Percentiles rank a stretch among this genome's conserved stretches.
These are phyloP conservation scores for Sebastes schlegelii DNA, from an alignment of 2,113 vertebrate species.

Conservation along the genomic window DNA sequence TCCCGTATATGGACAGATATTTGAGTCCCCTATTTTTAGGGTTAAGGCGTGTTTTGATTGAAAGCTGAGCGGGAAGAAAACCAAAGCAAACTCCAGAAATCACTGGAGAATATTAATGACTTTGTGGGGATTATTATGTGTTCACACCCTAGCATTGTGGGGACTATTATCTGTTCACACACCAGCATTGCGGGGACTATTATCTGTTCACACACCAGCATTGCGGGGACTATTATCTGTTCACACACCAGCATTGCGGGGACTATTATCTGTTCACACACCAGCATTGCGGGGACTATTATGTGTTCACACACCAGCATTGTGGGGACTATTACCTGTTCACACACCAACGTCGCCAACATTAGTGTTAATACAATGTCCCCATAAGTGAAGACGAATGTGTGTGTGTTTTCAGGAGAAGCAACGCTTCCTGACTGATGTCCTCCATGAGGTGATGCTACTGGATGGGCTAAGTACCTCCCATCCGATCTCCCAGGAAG, in stretches of 20 bases:
- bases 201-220: too few species aligned
- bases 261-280: too few species aligned
- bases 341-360: too few species aligned
- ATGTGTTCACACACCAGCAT: too few species aligned
- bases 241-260: too few species aligned
- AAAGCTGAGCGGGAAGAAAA: neutral
- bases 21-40: neutral
- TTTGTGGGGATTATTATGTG: neutral
- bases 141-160: too few species aligned
- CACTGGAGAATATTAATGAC: neutral
- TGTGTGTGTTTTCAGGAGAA: slow-evolving; percentile 88
- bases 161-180: too few species aligned
- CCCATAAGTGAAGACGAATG: neutral
- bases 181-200: too few species aligned
- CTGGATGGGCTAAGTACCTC: slow-evolving; percentile 94
- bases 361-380: neutral
- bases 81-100: neutral
- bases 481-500: slow-evolving; percentile 97
- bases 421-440: slow-evolving; percentile 96
- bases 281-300: too few species aligned
- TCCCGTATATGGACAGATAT: neutral
- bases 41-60: neutral
- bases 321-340: too few species aligned
- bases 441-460: slow-evolving; percentile 97
- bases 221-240: too few species aligned